A percentile compares a stretch with the other conserved stretches of the same genome.
Conservation (phyloP, 2,888 invertebrate genomes). For the Folsomia candida region DNA sequence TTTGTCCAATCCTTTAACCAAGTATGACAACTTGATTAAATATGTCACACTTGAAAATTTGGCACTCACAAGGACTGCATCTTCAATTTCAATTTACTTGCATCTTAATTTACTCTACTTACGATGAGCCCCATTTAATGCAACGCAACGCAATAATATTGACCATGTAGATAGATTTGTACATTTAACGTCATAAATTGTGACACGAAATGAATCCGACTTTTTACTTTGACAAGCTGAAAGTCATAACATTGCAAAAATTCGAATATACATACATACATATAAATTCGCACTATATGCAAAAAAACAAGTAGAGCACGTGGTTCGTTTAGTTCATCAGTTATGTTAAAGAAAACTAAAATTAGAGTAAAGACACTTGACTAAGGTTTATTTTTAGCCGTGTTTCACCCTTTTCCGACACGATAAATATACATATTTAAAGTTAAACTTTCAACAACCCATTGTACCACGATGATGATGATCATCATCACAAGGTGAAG, state of each 20-base stretch:
- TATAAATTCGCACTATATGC: background rate
- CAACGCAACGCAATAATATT: too few species aligned
- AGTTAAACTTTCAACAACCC: too few species aligned
- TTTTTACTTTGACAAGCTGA: background rate
- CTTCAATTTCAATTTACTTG: background rate
- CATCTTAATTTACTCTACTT: too few species aligned
- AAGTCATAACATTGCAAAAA: background rate
- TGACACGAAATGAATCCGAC: background rate
- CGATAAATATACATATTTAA: too few species aligned
- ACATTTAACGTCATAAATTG: background rate
- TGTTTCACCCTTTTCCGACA: conserved; percentile 6
- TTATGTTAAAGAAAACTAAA: background rate
- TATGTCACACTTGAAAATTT: background rate
- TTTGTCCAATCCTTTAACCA: background rate
- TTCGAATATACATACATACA: background rate
- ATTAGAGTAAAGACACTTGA: background rate
- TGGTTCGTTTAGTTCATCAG: background rate
- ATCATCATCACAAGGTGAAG: too few species aligned
- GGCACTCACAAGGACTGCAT: background rate
- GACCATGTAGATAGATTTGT: background rate
- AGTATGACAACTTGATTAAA: background rate
- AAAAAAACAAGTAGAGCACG: background rate
- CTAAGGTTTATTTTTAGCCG: conserved; percentile 5
- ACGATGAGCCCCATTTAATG: too few species aligned
- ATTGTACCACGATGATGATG: too few species aligned